Conservation (phyloP, 2,113 vertebrate species). For the Mionectes macconnelli region DNA sequence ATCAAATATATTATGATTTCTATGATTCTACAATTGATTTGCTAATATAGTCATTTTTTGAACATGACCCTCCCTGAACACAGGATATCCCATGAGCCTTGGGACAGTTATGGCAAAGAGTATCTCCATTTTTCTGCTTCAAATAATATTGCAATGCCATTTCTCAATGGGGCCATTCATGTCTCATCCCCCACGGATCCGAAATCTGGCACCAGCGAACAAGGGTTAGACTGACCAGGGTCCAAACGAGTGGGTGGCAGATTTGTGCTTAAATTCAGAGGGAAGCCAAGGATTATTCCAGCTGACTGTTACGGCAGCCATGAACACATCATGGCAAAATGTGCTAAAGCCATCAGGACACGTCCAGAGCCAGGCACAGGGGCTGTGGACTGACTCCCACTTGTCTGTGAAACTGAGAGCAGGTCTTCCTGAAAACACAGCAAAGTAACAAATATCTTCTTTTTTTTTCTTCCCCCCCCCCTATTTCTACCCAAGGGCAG, state of each 20-base stretch:
- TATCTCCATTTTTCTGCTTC: background rate
- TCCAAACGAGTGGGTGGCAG: background rate
- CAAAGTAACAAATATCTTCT: background rate
- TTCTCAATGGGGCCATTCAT: background rate
- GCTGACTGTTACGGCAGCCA: background rate
- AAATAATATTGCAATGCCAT: background rate
- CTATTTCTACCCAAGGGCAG: slow-evolving; percentile 31
- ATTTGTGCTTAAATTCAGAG: background rate
- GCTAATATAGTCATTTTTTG: background rate
- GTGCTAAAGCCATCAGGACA: background rate
- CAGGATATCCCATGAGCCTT: background rate
- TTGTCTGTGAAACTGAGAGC: background rate
- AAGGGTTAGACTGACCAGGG: background rate
- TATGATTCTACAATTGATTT: background rate
- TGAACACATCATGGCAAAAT: background rate
- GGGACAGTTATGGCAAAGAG: background rate
- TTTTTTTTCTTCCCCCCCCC: background rate
- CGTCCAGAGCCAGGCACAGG: background rate
- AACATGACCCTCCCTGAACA: background rate
- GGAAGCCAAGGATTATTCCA: background rate
- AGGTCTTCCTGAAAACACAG: background rate
- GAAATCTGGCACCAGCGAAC: background rate
- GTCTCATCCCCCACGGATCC: background rate
- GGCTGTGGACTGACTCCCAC: background rate
- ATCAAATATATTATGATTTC: fast-evolving